phyloP scores from a whole-genome alignment of 2,888 invertebrate species.

The Drosophila sordidapex region DNA sequence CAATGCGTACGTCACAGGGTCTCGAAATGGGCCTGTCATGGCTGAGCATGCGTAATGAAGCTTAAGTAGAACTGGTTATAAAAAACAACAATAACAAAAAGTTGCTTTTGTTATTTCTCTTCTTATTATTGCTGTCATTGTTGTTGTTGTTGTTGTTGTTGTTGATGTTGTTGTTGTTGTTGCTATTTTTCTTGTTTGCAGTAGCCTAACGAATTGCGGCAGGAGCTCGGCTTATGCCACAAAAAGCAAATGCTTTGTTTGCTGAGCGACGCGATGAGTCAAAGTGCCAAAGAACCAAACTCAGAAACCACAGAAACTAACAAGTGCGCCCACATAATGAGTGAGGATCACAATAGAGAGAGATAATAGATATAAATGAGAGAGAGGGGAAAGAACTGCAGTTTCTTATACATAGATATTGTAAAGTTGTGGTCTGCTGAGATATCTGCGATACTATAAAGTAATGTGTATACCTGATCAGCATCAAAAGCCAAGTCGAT shows the following conservation, averaged over 20 bases:
- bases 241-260: conserved; percentile 8
- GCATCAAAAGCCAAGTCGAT: no score
- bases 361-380: neutral
- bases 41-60: conserved; percentile 78
- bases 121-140: neutral
- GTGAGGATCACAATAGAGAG: neutral
- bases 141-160: neutral
- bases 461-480: no score
- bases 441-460: neutral
- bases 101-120: conserved; percentile 10
- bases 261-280: conserved; percentile 13
- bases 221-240: conserved; percentile 18
- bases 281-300: conserved; percentile 16
- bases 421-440: neutral
- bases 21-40: conserved; percentile 68
- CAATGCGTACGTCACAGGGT: conserved; percentile 36
- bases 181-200: conserved; percentile 2
- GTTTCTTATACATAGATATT: neutral
- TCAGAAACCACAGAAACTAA: conserved; percentile 7
- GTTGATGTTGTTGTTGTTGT: neutral
- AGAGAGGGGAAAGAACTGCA: neutral
- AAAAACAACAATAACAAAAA: conserved; percentile 42
- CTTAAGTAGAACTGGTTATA: conserved; percentile 78
- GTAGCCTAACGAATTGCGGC: conserved; percentile 45
- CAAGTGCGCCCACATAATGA: conserved; percentile 16